Evolutionary conservation across 2,797 vertebrate species (phyloP), one percentile per base, ranked within the genome.

Genomic region (Crenuchus spilurus): DNA sequence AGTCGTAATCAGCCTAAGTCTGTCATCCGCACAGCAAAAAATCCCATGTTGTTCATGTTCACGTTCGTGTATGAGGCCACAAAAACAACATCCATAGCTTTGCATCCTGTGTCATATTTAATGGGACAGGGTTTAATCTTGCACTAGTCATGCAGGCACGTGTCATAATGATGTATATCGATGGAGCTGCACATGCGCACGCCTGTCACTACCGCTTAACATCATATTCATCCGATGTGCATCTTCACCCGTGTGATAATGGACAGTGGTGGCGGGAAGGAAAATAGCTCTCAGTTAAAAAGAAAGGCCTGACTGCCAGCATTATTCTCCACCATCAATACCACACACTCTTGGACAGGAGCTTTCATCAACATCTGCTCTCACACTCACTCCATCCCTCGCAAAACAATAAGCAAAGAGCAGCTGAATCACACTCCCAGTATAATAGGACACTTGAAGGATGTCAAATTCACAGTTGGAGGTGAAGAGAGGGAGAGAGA

Each of bases 1-100:
- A 33, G 28, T n/a, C 33, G 30, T 74, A 58, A 67, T 79, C 61
- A 61, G 48, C 30, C 46, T 61, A 67, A 72, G 73, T 77, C 63
- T 77, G 70, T 30, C 39, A 22, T 48, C 7, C 11, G 4, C 31
- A 3, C 16, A 22, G n/a, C n/a, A n/a, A n/a, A 10, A 60, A 60
- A 37, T 2, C 31, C 18, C 42, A 18, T 64, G 61, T 30, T 20
- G 41, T 64, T 6, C 26, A 48, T 13, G 41, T 5, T 64, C 41
- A 18, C 22, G 7, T 37, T 33, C 13, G 31, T 13, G 58, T 6
- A 41, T 1, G 3, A 44, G 16, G 16, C 6, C 42, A n/a, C n/a
- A 20, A 26, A 30, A 31, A 31, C 9, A 31, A 31, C 22, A 30
- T 2, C 26, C 61, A 13, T n/a, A 31, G 52, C 61, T 44, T 16